These are phyloP conservation scores for Sweltsa coloradensis DNA, from an alignment of 1,140 invertebrate genomes.

Conservation along the genomic window DNA sequence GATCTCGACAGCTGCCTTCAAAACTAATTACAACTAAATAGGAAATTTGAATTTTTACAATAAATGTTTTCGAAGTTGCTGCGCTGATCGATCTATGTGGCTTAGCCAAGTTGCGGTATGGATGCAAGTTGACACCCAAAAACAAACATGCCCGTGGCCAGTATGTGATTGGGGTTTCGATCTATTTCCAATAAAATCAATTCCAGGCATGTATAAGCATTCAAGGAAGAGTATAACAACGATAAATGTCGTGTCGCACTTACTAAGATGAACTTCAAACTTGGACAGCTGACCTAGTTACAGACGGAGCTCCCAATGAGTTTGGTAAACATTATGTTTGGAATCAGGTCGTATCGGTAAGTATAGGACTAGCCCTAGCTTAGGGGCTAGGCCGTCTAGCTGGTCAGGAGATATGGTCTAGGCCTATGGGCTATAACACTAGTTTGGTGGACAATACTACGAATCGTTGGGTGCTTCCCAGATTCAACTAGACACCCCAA, in stretches of 20 bases:
- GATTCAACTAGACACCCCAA: too few species aligned
- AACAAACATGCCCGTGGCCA: slow-evolving; percentile 95
- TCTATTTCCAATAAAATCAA: slow-evolving; percentile 88
- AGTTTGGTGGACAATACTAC: too few species aligned
- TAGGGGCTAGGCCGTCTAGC: too few species aligned
- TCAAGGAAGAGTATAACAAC: slow-evolving; percentile 92
- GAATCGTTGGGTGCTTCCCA: too few species aligned
- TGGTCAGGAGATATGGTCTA: too few species aligned
- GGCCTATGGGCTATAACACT: too few species aligned
- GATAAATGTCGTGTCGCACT: slow-evolving; percentile 74
- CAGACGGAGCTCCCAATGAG: slow-evolving; percentile 98
- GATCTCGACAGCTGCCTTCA: slow-evolving; percentile 96
- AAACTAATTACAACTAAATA: slow-evolving; percentile 95
- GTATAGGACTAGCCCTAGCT: too few species aligned
- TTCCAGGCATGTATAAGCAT: slow-evolving; percentile 83
- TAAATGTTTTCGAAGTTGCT: too few species aligned
- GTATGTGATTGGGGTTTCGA: slow-evolving; percentile 93
- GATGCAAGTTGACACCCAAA: slow-evolving; percentile 99
- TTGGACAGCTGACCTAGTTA: slow-evolving; percentile 93
- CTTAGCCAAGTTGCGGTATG: slow-evolving; percentile 98
- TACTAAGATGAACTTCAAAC: slow-evolving; percentile 76
- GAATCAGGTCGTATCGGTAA: too few species aligned
- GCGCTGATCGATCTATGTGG: slow-evolving; percentile 98
- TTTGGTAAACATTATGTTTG: too few species aligned
- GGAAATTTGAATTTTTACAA: slow-evolving; percentile 97